These are phyloP conservation scores for Teleopsis dalmanni DNA, from an alignment of 1,140 invertebrate species.

Conservation along the genomic window DNA sequence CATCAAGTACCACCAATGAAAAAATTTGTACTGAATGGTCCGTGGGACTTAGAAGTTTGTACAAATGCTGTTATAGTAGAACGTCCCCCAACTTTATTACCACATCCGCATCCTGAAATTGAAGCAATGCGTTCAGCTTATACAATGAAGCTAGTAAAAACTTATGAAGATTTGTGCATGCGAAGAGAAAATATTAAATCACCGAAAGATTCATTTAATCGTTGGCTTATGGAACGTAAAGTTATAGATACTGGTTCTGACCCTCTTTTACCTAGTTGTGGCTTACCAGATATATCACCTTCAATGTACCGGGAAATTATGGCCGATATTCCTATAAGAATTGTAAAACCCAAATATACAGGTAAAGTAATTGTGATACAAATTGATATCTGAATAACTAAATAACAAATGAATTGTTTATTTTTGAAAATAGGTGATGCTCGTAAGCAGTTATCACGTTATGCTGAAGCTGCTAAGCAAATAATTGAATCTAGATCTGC, in stretches of 20 bases:
- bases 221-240: slow-evolving; percentile 93
- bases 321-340: slow-evolving; percentile 96
- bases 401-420: not conserved
- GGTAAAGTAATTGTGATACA: not conserved
- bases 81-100: slow-evolving; percentile 68
- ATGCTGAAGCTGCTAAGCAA: slow-evolving; percentile 93
- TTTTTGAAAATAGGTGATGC: slow-evolving; percentile 76
- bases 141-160: slow-evolving; percentile 74
- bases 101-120: slow-evolving; percentile 89
- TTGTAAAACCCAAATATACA: slow-evolving; percentile 89
- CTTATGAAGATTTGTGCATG: slow-evolving; percentile 91
- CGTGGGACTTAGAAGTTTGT: slow-evolving; percentile 90
- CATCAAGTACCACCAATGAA: slow-evolving; percentile 56
- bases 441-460: slow-evolving; percentile 88
- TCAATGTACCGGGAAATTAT: slow-evolving; percentile 97
- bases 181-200: slow-evolving; percentile 90
- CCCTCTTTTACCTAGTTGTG: slow-evolving; percentile 82
- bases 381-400: no score
- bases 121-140: slow-evolving; percentile 74
- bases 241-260: slow-evolving; percentile 82
- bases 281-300: slow-evolving; percentile 84
- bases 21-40: slow-evolving; percentile 79
- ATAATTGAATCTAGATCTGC: slow-evolving; percentile 91
- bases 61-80: slow-evolving; percentile 93
- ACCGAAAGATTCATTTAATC: slow-evolving; percentile 91